These are phyloP conservation scores for Acridotheres tristis DNA, from an alignment of 2,797 vertebrate species.

Conservation along the genomic window DNA sequence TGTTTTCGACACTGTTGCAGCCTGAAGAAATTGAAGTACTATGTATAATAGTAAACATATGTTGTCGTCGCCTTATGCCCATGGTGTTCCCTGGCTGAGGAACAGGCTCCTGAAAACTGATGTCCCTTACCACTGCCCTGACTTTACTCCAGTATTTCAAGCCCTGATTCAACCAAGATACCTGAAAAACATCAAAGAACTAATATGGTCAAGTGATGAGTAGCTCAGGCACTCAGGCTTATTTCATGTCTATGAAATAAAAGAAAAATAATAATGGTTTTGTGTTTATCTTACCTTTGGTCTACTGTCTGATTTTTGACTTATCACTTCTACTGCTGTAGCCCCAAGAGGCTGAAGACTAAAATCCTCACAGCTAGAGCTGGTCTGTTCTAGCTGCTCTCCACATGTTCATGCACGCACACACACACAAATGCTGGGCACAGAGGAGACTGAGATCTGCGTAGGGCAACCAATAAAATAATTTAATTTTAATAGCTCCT, in stretches of 20 bases:
- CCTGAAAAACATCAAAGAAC: background rate
- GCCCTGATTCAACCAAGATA: background rate
- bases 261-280: background rate
- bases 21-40: constrained; percentile 46
- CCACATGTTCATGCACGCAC: fast-evolving
- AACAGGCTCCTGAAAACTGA: background rate
- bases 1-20: constrained; percentile 37
- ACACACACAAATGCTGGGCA: background rate
- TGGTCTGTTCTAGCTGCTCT: background rate
- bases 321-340: background rate
- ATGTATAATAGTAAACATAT: constrained; percentile 34
- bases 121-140: background rate
- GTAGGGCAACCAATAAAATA: background rate
- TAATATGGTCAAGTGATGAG: background rate
- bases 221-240: background rate
- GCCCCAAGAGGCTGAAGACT: background rate
- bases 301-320: background rate
- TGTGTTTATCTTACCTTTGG: background rate
- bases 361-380: background rate
- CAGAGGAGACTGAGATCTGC: background rate
- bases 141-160: background rate
- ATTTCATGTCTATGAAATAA: background rate
- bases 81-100: background rate
- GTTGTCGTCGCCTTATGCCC: background rate
- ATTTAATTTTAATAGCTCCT: background rate